Percentiles rank a stretch among this genome's conserved stretches.
Evolutionary conservation across 2,888 invertebrate species (phyloP).

Genomic region (Fragum fragum): DNA sequence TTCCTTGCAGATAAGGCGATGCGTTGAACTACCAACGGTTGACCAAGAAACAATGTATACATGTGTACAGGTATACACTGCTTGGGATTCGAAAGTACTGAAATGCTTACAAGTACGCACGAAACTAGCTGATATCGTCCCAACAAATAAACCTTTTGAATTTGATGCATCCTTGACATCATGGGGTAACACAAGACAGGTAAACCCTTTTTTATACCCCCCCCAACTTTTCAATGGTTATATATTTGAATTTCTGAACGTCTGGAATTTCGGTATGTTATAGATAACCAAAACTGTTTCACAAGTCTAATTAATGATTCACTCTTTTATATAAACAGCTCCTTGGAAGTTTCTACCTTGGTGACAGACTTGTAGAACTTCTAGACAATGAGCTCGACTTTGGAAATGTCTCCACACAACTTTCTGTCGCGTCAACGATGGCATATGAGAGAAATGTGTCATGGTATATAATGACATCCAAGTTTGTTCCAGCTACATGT

Average conservation of each 20-base stretch:
- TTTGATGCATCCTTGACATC: slow-evolving; percentile 10
- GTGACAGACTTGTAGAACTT: slow-evolving; percentile 14
- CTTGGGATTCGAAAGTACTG: background rate
- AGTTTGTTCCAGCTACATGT: slow-evolving; percentile 30
- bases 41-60: background rate
- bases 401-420: slow-evolving; percentile 24
- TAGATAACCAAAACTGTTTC: background rate
- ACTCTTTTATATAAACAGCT: slow-evolving; percentile 30
- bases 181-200: background rate
- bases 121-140: background rate
- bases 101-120: background rate
- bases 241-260: background rate
- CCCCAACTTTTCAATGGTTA: background rate
- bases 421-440: slow-evolving; percentile 33
- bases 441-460: slow-evolving; percentile 38
- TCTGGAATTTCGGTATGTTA: background rate
- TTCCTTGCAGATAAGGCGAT: background rate
- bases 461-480: slow-evolving; percentile 50
- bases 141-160: background rate
- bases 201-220: background rate
- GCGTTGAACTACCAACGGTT: background rate
- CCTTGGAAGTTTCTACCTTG: slow-evolving; percentile 42
- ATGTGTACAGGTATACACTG: background rate
- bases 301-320: no score
- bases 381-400: slow-evolving; percentile 49